Evolutionary conservation across 2,797 vertebrate species (phyloP), one percentile per base, ranked within the genome.

Genomic region (Bufotes viridis): DNA sequence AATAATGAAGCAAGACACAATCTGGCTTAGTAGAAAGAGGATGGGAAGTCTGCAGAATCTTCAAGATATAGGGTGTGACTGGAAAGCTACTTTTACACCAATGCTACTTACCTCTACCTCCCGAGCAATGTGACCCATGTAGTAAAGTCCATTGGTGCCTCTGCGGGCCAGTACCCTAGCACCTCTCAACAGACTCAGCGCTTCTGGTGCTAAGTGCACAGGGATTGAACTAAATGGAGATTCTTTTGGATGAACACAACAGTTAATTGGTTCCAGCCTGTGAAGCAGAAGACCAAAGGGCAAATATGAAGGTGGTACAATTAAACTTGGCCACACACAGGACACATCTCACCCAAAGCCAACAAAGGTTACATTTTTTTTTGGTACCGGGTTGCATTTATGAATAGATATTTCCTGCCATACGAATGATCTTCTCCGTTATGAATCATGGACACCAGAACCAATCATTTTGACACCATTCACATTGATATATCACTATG

Each of bases 91-190:
- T 42, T 8, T 18, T 22, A 34, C 57, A n/a, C n/a, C 2, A 6
- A 34, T 49, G 17, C 42, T n/a, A 78, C 26, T 63, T 87, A 91
- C 92, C 91, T 91, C 84, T 60, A 92, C 87, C 26, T 90, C 89
- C 53, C 88, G 92, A 78, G 78, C 90, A 78, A 94, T 13, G 83
- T 90, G 93, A 34, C 93, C 93, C 69, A 91, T 90, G 87, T 93
- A 93, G 76, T 92, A 94, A 90, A 90, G 92, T 17, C 94, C 93
- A 18, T 94, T 93, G 60, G 85, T 75, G 61, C 92, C 87, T 84
- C 89, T 94, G 84, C 92, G 92, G 18, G 93, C 94, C 78, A 95
- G 34, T 53, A 94, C 92, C 81, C 86, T 90, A 55, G 89, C 82
- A 0, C 93, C 93, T 12, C 91, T 92, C 57, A 92, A 0, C 13